Evolutionary conservation across 2,113 vertebrate genomes (phyloP), one percentile per base, ranked within the genome.

Genomic region (Solea solea): DNA sequence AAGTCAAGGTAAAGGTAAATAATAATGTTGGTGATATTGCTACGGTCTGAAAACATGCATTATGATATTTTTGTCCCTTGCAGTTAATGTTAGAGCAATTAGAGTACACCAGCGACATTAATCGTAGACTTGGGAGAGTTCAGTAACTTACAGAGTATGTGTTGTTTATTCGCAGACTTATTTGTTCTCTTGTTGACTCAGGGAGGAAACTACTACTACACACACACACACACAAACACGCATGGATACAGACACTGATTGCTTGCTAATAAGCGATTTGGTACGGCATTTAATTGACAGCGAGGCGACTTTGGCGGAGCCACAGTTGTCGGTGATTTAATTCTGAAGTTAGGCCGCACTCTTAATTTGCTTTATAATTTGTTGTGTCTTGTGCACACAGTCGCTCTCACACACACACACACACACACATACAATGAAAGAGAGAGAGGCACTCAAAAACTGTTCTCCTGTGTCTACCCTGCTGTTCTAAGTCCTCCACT

Each of bases 291-390:
- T 76, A 78, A 83, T 72, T 84, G 86, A 85, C 84, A 74, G 45
- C 57, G 21, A 63, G 52, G 81, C 54, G 42, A 53, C 76, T 80
- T 80, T 52, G 72, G 63, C 69, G 72, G 54, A 76, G 75, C 56
- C 68, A 58, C 74, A 71, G 76, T 77, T 85, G 81, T 83, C 82
- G 74, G 72, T 25, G 40, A 76, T 83, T 86, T 78, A 82, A 81
- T 78, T 86, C 76, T 51, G 57, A 87, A 81, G 78, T 80, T 70
- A 76, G 55, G 69, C 51, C 5, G 16, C 52, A 51, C 73, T 75
- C 55, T 72, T 81, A 74, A 87, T 88, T 83, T 80, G 73, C 79
- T 58, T 4, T 73, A 68, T 78, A 84, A 84, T 82, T 86, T 86
- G 76, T 78, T 82, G 69, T 60, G 75, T 74, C 34, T 70, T 16